These are phyloP conservation scores for Xylocopa sonorina DNA, from an alignment of 1,140 invertebrate genomes.

Conservation along the genomic window DNA sequence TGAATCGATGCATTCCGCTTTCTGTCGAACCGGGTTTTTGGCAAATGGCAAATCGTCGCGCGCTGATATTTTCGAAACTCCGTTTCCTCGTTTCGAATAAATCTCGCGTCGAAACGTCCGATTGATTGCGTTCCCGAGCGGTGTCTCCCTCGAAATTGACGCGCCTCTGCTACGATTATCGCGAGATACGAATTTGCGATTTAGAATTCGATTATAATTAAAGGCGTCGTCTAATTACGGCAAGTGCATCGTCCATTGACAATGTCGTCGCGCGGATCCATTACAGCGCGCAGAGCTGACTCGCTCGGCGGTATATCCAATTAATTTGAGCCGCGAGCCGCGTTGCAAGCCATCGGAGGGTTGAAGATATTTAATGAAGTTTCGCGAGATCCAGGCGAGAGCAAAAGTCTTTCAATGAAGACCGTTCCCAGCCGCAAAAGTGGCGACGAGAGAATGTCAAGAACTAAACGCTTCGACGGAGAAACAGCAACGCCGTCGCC, in stretches of 20 bases:
- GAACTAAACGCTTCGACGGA: conserved; percentile 37
- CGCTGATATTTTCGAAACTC: too few relatives aligned
- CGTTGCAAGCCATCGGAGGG: conserved; percentile 4
- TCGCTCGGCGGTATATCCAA: background rate
- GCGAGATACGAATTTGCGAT: too few relatives aligned
- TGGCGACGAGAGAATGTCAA: conserved; percentile 53
- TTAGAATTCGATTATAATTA: too few relatives aligned
- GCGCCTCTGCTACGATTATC: too few relatives aligned
- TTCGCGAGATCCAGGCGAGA: conserved; percentile 9
- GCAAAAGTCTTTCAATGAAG: conserved; percentile 43
- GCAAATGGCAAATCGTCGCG: too few relatives aligned
- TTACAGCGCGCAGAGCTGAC: background rate
- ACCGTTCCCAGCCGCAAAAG: conserved; percentile 6
- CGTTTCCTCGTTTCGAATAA: too few relatives aligned
- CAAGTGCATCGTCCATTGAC: background rate
- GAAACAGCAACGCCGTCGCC: conserved; percentile 55
- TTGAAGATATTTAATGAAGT: conserved; percentile 36
- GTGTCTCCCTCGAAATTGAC: too few relatives aligned
- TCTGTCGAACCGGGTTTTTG: background rate
- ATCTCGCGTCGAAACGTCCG: too few relatives aligned
- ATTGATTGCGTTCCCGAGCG: too few relatives aligned
- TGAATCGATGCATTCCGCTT: background rate
- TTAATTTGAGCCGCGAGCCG: conserved; percentile 22
- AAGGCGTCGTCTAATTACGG: background rate
- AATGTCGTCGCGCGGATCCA: background rate